Base-by-base conservation (phyloP, 53 echinoderm and acorn worm genomes). In the Glandiceps talaboti region DNA sequence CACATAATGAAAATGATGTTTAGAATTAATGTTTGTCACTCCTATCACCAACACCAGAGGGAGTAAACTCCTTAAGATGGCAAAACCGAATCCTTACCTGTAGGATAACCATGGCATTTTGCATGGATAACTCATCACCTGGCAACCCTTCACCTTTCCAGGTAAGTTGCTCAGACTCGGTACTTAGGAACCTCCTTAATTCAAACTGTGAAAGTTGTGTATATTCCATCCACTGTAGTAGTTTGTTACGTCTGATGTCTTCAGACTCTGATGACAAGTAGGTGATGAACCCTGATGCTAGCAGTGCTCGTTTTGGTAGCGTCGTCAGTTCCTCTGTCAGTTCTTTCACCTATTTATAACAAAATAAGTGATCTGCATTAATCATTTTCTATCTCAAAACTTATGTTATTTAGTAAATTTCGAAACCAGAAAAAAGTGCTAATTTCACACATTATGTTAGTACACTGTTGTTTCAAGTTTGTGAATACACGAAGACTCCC, bases 81-180 rank as follows among this genome's bases (percentile, higher is more conserved):
- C n/a, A n/a, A n/a, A n/a, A n/a, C n/a, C n/a, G n/a, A n/a, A n/a
- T n/a, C n/a, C 82, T 75, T 14, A 99, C 99, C 97, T 92, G 99
- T 26, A 99, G 85, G 32, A 97, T 93, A 74, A 99, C 86, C 6
- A 99, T 91, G 30, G 99, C 93, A 83, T 99, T 99, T 84, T 99
- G 93, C 84, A 99, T 91, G 25, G 99, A 99, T 27, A 99, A 91
- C 28, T 99, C 93, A 73, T 95, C 95, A 72, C 92, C 92, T 25
- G 94, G 94, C 75, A 95, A 77, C 1, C 94, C 99, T 77, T 99
- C 99, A 10, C 89, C 91, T 77, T 99, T 99, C 99, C 99, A 99
- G 30, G 89, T 99, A n/a, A 99, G 86, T 77, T 99, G 99, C 81
- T 99, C 89, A 79, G 93, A 93, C 85, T 99, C 99, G 0, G 93